phyloP scores from a whole-genome alignment of 2,797 vertebrate species.

The Esox masquinongy region DNA sequence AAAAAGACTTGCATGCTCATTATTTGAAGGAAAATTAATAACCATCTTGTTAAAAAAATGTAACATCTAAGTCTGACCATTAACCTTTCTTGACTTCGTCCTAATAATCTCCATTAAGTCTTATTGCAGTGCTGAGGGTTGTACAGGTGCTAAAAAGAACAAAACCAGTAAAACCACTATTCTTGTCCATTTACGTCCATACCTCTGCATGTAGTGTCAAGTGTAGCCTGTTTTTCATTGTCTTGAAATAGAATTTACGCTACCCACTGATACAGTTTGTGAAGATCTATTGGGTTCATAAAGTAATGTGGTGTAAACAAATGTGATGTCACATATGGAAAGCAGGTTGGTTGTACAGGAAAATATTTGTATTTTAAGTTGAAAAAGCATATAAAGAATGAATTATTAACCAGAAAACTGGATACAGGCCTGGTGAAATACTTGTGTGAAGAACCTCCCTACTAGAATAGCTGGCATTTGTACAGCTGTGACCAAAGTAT shows the following conservation, averaged over 20 bases:
- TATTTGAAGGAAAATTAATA: not conserved
- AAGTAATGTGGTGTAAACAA: not conserved
- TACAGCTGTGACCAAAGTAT: too few species aligned
- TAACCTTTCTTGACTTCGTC: not conserved
- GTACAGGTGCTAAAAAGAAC: not conserved
- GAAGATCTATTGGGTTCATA: not conserved
- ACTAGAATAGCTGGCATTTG: not conserved
- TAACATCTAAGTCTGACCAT: not conserved
- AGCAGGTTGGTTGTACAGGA: not conserved
- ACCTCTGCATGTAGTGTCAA: not conserved
- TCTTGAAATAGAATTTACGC: not conserved
- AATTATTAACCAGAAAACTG: slow-evolving; percentile 5
- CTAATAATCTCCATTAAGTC: not conserved
- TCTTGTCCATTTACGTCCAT: not conserved
- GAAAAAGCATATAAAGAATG: not conserved
- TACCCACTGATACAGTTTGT: not conserved
- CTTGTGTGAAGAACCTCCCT: not conserved
- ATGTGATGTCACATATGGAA: not conserved
- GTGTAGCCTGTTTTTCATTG: not conserved
- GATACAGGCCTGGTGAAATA: slow-evolving; percentile 18
- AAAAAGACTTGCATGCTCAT: not conserved
- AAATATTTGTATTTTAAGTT: slow-evolving; percentile 1
- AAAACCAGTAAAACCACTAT: not conserved
- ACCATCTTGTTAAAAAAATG: not conserved
- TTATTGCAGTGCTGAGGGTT: not conserved